A percentile compares a stretch with the other conserved stretches of the same genome.
Evolutionary conservation across 2,113 vertebrate species (phyloP).

Genomic region (Pterocles gutturalis): DNA sequence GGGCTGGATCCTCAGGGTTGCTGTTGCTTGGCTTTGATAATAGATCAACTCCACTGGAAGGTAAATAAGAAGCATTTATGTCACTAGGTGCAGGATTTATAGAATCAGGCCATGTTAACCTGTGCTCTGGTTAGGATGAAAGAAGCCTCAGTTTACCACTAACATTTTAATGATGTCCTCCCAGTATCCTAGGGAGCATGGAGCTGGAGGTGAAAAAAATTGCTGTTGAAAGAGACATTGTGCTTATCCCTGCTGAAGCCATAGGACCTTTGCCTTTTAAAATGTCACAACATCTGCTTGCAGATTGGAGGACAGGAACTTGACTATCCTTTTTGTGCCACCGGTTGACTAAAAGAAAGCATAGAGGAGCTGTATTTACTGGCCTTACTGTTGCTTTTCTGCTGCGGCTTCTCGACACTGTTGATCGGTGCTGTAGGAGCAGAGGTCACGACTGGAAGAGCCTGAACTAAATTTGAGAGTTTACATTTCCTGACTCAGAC

Average conservation of each 20-base stretch:
- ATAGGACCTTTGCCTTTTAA: background rate
- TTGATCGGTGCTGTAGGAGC: background rate
- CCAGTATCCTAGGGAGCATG: background rate
- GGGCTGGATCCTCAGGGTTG: background rate
- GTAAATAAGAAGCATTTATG: background rate
- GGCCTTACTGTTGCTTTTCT: background rate
- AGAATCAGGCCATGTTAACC: background rate
- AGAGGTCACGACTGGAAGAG: background rate
- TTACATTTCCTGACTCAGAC: background rate
- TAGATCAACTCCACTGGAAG: background rate
- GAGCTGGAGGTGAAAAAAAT: background rate
- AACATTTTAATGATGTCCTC: background rate
- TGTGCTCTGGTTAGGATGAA: background rate
- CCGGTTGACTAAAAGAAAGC: background rate
- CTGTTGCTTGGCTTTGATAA: background rate
- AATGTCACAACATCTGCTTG: background rate
- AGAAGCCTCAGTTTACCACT: background rate
- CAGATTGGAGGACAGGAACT: background rate
- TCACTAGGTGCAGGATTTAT: background rate
- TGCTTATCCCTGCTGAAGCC: background rate
- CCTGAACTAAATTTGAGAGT: background rate
- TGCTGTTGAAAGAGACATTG: background rate
- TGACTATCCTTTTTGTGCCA: background rate
- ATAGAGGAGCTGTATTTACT: background rate
- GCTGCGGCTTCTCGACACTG: background rate